Conservation (phyloP, 2,888 invertebrate species). For the Ligdia adustata region DNA sequence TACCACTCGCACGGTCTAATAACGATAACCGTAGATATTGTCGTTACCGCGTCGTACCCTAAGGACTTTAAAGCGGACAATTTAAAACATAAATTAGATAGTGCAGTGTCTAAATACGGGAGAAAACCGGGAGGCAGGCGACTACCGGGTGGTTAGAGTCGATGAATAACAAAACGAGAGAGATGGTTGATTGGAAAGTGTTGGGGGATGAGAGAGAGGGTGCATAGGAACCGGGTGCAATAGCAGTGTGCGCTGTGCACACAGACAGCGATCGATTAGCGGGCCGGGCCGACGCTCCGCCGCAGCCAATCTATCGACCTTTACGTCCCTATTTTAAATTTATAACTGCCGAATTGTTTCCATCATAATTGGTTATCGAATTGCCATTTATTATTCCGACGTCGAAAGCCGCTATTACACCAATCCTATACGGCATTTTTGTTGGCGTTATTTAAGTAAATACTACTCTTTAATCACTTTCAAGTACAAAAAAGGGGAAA, state of each 20-base stretch:
- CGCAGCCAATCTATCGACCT: slow-evolving; percentile 74
- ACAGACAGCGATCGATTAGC: slow-evolving; percentile 82
- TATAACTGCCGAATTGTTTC: slow-evolving; percentile 62
- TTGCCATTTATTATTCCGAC: slow-evolving; percentile 38
- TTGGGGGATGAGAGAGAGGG: slow-evolving; percentile 64
- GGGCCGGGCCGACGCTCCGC: slow-evolving; percentile 62
- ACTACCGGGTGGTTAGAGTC: slow-evolving; percentile 79
- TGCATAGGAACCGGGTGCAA: slow-evolving; percentile 63
- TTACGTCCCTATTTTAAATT: slow-evolving; percentile 65
- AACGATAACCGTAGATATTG: slow-evolving; percentile 72
- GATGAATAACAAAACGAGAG: slow-evolving; percentile 76
- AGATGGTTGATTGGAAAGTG: slow-evolving; percentile 64
- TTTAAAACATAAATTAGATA: slow-evolving; percentile 82
- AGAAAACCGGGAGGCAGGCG: slow-evolving; percentile 71
- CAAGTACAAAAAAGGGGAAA: slow-evolving; percentile 10
- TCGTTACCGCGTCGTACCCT: slow-evolving; percentile 60
- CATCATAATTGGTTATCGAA: slow-evolving; percentile 49
- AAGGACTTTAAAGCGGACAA: slow-evolving; percentile 69
- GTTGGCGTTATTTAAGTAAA: no score
- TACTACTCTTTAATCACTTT: background rate
- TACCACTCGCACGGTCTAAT: slow-evolving; percentile 60
- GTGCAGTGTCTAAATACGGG: slow-evolving; percentile 80
- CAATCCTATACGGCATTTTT: background rate
- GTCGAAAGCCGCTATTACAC: slow-evolving; percentile 16
- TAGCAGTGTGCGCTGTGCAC: slow-evolving; percentile 69